A percentile compares a stretch with the other conserved stretches of the same genome.
Evolutionary conservation across 2,888 invertebrate genomes (phyloP).

Genomic region (Dryococelus australis): DNA sequence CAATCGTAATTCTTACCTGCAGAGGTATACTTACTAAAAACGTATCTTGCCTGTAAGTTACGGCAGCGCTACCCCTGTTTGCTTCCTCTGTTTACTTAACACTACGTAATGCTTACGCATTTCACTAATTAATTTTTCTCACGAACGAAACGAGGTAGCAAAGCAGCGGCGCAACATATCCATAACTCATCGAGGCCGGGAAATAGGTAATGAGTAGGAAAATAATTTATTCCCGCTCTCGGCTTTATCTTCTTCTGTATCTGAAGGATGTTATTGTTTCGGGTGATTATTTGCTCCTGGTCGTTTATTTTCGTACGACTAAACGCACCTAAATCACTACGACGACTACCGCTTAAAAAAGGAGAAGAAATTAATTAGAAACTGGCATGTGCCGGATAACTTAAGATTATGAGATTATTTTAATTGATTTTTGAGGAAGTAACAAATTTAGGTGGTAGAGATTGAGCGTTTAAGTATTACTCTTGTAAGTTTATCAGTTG

Average conservation of each 20-base stretch:
- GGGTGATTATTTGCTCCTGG: neutral
- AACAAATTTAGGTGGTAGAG: neutral
- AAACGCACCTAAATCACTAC: neutral
- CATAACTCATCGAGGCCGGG: conserved; percentile 7
- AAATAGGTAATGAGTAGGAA: neutral
- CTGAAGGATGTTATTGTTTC: conserved; percentile 16
- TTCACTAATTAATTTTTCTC: conserved; percentile 28
- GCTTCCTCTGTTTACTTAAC: conserved; percentile 23
- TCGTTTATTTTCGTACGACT: conserved; percentile 3
- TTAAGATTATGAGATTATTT: conserved; percentile 16
- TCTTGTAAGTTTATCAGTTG: neutral
- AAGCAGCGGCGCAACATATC: neutral
- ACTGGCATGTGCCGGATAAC: conserved; percentile 9
- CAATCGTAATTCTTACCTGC: neutral
- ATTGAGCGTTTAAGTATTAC: neutral
- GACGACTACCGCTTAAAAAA: neutral
- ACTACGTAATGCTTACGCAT: neutral
- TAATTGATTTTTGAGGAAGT: conserved; percentile 16
- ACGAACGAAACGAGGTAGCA: neutral
- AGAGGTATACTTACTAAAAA: neutral
- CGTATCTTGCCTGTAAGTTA: neutral
- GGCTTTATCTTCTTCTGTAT: neutral
- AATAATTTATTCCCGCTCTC: conserved; percentile 2
- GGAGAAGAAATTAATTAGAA: neutral
- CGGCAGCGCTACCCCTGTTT: neutral